Percentiles rank a stretch among this genome's conserved stretches.
These are phyloP conservation scores for Charanyca ferruginea DNA, from an alignment of 2,888 invertebrate species.

Conservation along the genomic window DNA sequence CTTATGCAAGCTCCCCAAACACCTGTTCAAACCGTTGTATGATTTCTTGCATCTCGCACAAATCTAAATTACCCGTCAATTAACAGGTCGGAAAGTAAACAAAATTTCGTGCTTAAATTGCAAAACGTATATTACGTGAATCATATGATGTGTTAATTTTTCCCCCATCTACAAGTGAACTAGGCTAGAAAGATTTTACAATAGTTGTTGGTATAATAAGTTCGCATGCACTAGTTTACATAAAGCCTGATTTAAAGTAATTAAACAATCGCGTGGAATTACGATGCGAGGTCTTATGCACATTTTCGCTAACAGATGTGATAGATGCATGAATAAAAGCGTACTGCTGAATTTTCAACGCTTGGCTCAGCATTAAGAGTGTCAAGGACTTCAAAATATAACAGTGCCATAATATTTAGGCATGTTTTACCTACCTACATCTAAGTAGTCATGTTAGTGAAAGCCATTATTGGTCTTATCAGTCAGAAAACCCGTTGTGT, in stretches of 20 bases:
- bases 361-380: too few species aligned
- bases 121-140: slow-evolving; percentile 53
- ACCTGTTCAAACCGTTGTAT: slow-evolving; percentile 29
- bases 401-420: too few species aligned
- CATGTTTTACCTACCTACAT: background rate
- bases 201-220: slow-evolving; percentile 47
- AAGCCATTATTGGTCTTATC: background rate
- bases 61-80: slow-evolving; percentile 29
- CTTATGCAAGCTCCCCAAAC: slow-evolving; percentile 6
- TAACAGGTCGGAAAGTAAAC: slow-evolving; percentile 43
- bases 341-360: too few species aligned
- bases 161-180: slow-evolving; percentile 72
- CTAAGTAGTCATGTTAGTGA: background rate
- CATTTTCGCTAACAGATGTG: background rate
- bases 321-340: background rate
- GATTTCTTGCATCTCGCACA: slow-evolving; percentile 19
- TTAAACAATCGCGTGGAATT: slow-evolving; percentile 17
- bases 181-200: slow-evolving; percentile 79
- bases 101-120: slow-evolving; percentile 38
- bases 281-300: background rate
- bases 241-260: background rate
- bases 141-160: slow-evolving; percentile 51
- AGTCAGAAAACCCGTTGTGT: background rate
- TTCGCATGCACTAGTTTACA: slow-evolving; percentile 9
- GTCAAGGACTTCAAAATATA: too few species aligned